phyloP scores from a whole-genome alignment of 2,797 vertebrate genomes.

The Vipera ursinii region DNA sequence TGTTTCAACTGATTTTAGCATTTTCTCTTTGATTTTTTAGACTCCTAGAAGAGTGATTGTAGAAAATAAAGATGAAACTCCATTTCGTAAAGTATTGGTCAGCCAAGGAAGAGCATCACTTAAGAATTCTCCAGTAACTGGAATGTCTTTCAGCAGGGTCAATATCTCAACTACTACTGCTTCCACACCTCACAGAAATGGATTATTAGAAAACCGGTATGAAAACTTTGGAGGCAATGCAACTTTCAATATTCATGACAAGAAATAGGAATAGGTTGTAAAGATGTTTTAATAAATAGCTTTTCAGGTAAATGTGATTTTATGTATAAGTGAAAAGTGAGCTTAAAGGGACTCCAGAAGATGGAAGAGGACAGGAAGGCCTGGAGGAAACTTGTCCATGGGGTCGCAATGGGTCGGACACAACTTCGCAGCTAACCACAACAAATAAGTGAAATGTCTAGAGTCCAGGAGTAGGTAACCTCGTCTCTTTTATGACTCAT shows the following conservation, averaged over 20 bases:
- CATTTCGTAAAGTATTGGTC: conserved; percentile 83
- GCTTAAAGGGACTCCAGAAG: no score
- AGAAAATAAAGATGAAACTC: conserved; percentile 84
- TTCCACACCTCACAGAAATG: conserved; percentile 81
- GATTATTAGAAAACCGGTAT: conserved; percentile 90
- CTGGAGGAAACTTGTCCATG: no score
- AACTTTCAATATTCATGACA: not conserved
- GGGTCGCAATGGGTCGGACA: no score
- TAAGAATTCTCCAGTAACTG: conserved; percentile 67
- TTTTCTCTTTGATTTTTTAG: conserved; percentile 63
- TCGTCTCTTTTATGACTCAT: no score
- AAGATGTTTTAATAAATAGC: not conserved
- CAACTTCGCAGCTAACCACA: no score
- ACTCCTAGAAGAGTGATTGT: conserved; percentile 78
- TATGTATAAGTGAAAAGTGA: not conserved
- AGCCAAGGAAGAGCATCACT: conserved; percentile 76
- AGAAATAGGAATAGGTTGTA: not conserved
- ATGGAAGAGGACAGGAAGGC: no score
- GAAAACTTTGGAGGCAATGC: conserved; percentile 9
- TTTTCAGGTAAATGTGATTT: conserved; percentile 16
- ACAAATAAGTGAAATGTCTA: no score
- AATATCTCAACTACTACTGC: conserved; percentile 60
- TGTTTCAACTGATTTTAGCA: not conserved
- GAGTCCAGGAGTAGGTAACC: no score
- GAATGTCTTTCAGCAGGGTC: conserved; percentile 58